These are phyloP conservation scores for Callopanchax toddi DNA, from an alignment of 2,113 vertebrate species.

Conservation along the genomic window DNA sequence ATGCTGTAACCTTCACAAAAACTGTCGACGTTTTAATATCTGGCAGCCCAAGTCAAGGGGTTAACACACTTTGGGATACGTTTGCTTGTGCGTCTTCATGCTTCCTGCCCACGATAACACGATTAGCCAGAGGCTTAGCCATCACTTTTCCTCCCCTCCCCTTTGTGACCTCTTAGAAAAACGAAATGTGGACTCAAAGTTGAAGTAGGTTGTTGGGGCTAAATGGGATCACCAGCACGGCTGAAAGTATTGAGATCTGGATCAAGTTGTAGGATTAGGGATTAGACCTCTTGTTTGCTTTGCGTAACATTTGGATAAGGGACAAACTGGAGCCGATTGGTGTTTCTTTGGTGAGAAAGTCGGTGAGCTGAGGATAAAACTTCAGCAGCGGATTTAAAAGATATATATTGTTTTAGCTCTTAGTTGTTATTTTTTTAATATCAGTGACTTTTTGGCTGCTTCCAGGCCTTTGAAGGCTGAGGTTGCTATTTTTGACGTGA, in stretches of 20 bases:
- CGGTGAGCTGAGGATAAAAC: constrained; percentile 25
- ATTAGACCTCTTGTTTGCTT: constrained; percentile 49
- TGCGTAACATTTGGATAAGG: constrained; percentile 10
- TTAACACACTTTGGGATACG: constrained; percentile 55
- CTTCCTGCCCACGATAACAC: constrained; percentile 53
- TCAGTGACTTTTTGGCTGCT: constrained; percentile 37
- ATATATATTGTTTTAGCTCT: constrained; percentile 10
- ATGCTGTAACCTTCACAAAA: constrained; percentile 63
- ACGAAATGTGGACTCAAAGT: not conserved
- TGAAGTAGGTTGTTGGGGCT: constrained; percentile 12
- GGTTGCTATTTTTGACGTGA: constrained; percentile 26
- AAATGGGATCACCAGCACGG: constrained; percentile 56
- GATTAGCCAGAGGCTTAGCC: constrained; percentile 68
- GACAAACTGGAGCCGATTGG: not conserved
- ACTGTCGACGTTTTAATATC: constrained; percentile 56
- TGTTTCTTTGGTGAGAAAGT: not conserved
- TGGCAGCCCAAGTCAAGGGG: constrained; percentile 55
- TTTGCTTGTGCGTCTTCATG: not conserved
- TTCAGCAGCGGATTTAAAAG: not conserved
- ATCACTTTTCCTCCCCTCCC: constrained; percentile 47
- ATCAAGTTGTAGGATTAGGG: constrained; percentile 59
- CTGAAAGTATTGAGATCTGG: constrained; percentile 33
- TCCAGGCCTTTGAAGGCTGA: constrained; percentile 39
- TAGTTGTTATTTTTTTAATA: constrained; percentile 1
- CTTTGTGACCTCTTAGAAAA: constrained; percentile 35